phyloP scores from a whole-genome alignment of 2,113 vertebrate genomes.

The Cavia aperea region DNA sequence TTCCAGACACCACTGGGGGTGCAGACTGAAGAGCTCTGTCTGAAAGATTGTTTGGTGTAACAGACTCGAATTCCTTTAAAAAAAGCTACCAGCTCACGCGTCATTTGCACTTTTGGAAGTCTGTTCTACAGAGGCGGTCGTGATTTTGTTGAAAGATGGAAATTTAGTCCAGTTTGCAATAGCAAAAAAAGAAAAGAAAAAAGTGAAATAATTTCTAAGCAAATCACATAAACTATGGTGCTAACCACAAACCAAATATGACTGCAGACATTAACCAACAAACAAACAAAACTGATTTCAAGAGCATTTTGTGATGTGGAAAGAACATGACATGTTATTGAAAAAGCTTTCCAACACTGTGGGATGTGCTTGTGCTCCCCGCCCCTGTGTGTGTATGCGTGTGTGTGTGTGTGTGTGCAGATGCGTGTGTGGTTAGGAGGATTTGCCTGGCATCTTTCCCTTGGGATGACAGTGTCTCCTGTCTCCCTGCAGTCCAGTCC shows the following conservation, averaged over 20 bases:
- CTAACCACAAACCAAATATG: not conserved
- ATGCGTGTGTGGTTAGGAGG: not conserved
- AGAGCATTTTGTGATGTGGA: not conserved
- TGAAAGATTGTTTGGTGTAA: not conserved
- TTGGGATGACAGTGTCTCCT: not conserved
- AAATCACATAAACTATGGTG: not conserved
- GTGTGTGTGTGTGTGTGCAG: not conserved
- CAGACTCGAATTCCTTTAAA: not conserved
- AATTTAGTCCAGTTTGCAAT: not conserved
- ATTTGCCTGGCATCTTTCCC: not conserved
- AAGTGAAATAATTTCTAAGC: not conserved
- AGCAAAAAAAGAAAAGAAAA: not conserved
- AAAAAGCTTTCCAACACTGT: not conserved
- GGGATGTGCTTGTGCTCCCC: rapidly evolving
- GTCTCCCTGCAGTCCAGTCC: not conserved
- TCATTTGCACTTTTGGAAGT: not conserved
- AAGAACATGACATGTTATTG: not conserved
- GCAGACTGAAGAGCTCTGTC: not conserved
- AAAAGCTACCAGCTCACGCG: not conserved
- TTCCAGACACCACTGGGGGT: rapidly evolving
- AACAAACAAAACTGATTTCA: not conserved
- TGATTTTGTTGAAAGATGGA: not conserved
- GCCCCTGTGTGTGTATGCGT: not conserved
- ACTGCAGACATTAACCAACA: not conserved
- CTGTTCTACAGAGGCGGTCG: not conserved